Evolutionary conservation across 2,888 invertebrate species (phyloP).

Genomic region (Thymelicus sylvestris): DNA sequence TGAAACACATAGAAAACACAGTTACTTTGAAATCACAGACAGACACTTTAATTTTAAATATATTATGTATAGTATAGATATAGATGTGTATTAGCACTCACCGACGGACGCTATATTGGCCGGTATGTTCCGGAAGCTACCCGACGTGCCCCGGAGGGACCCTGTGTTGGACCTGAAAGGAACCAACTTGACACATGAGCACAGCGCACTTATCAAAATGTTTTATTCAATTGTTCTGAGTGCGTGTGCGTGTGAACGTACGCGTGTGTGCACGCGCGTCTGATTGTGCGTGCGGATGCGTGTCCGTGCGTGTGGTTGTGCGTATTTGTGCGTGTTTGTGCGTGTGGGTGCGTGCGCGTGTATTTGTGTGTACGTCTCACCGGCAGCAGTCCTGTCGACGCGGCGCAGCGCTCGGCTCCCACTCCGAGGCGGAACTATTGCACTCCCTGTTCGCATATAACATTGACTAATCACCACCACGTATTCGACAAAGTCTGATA

Average conservation of each 20-base stretch:
- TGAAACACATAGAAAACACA: too few species aligned
- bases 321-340: background rate
- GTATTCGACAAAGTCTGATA: too few species aligned
- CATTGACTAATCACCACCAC: too few species aligned
- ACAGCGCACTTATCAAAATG: background rate
- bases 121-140: conserved; percentile 45
- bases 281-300: background rate
- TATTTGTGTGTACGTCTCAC: conserved; percentile 1
- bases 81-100: conserved; percentile 35
- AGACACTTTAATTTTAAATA: too few species aligned
- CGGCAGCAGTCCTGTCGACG: conserved; percentile 35
- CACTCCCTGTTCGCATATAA: conserved; percentile 43
- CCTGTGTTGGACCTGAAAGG: conserved; percentile 47
- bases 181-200: background rate
- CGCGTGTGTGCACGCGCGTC: background rate
- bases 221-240: too few species aligned
- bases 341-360: background rate
- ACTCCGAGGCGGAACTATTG: conserved; percentile 45
- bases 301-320: background rate
- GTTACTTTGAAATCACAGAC: too few species aligned
- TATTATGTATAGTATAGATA: too few species aligned
- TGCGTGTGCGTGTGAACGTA: background rate
- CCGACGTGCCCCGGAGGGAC: conserved; percentile 56
- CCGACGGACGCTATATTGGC: conserved; percentile 48
- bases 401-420: conserved; percentile 28